A percentile compares a stretch with the other conserved stretches of the same genome.
phyloP scores from a whole-genome alignment of 1,140 invertebrate genomes.

The Cotesia chilonis region DNA sequence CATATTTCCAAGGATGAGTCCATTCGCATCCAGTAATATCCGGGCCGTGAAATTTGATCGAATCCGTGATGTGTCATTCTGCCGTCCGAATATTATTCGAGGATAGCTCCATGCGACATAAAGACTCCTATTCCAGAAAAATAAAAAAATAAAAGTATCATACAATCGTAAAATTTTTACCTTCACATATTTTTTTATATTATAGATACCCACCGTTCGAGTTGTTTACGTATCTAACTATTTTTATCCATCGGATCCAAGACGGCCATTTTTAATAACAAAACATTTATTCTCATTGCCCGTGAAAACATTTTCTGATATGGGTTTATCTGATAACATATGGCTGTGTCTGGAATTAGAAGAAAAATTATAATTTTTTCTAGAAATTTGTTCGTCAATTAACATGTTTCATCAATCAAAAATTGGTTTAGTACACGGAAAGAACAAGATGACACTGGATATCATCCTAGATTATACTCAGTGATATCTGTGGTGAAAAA shows the following conservation, averaged over 20 bases:
- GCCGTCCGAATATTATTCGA: neutral
- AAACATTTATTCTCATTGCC: no score
- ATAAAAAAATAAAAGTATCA: neutral
- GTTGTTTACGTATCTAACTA: conserved; percentile 22
- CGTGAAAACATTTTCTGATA: no score
- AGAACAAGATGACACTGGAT: no score
- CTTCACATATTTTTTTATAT: neutral
- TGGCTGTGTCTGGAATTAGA: no score
- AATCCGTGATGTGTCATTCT: conserved; percentile 7
- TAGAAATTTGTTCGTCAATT: no score
- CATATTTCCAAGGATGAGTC: neutral
- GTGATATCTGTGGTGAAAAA: no score
- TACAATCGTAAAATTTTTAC: conserved; percentile 1
- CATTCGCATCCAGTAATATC: conserved; percentile 36
- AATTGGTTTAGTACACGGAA: no score
- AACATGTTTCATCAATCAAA: no score
- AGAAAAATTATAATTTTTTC: no score
- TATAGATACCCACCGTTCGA: neutral
- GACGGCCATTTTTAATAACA: neutral
- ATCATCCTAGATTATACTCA: no score
- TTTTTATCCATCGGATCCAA: conserved; percentile 12
- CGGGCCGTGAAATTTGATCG: conserved; percentile 39
- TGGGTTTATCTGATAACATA: no score
- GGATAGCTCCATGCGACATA: neutral
- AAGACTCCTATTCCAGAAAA: conserved; percentile 1